phyloP scores from a whole-genome alignment of 2,113 vertebrate species.

The Lamprologus sp. region DNA sequence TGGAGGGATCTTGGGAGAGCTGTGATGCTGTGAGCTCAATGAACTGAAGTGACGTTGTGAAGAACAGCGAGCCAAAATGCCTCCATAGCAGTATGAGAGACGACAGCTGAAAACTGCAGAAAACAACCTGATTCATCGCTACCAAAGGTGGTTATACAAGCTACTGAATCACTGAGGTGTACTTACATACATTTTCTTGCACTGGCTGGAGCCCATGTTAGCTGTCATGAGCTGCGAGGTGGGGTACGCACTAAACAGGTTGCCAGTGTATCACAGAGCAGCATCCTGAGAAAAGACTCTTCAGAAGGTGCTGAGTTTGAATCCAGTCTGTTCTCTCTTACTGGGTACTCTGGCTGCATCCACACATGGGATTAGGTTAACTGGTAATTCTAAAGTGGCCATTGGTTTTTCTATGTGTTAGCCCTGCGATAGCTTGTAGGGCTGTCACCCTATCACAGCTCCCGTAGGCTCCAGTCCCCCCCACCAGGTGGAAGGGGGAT shows the following conservation, averaged over 20 bases:
- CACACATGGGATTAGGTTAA: background rate
- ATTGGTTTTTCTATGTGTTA: background rate
- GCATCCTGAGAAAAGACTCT: background rate
- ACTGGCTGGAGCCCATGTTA: background rate
- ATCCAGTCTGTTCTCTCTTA: background rate
- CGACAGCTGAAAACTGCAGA: background rate
- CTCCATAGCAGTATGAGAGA: rapidly evolving
- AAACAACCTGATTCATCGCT: rapidly evolving
- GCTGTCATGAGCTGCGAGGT: background rate
- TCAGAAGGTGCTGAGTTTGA: background rate
- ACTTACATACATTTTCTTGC: background rate
- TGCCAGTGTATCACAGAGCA: background rate
- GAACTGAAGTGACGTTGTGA: background rate
- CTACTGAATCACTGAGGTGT: background rate
- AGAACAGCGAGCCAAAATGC: rapidly evolving
- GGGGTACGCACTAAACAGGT: background rate
- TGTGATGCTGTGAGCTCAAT: background rate
- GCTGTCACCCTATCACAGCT: background rate
- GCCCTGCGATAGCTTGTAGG: background rate
- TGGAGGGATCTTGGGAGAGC: rapidly evolving
- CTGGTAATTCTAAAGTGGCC: background rate
- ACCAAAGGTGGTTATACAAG: rapidly evolving
- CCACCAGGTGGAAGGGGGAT: rapidly evolving
- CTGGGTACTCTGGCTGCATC: background rate
- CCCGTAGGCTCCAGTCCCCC: background rate